phyloP scores from a whole-genome alignment of 2,797 vertebrate genomes.

The Enteromius trimaculatus region DNA sequence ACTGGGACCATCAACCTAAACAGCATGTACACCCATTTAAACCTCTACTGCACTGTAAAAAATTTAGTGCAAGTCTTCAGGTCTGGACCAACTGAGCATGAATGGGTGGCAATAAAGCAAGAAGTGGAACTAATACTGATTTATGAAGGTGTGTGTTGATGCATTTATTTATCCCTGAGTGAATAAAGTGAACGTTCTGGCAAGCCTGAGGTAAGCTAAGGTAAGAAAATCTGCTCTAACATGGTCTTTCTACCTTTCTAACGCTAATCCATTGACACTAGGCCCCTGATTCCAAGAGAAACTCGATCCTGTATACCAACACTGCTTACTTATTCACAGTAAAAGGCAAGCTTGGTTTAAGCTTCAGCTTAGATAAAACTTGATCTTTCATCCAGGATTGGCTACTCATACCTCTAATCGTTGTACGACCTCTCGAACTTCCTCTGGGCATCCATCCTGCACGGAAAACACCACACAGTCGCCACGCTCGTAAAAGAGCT shows the following conservation, averaged over 20 bases:
- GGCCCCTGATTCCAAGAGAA: not conserved
- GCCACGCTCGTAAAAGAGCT: constrained; percentile 86
- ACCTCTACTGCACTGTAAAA: constrained; percentile 21
- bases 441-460: constrained; percentile 77
- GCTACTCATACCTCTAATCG: constrained; percentile 78
- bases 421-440: constrained; percentile 81
- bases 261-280: constrained; percentile 15
- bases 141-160: constrained; percentile 12
- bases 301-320: constrained; percentile 20
- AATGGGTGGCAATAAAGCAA: not conserved
- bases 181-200: constrained; percentile 2
- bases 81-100: not conserved
- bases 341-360: constrained; percentile 11
- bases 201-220: constrained; percentile 19
- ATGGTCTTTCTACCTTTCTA: constrained; percentile 12
- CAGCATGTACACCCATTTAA: constrained; percentile 25
- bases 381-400: not conserved
- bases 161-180: not conserved
- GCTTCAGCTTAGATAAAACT: constrained; percentile 20
- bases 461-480: constrained; percentile 83
- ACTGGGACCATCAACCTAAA: constrained; percentile 19
- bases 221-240: constrained; percentile 12
- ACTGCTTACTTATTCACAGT: constrained; percentile 11
- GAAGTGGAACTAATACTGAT: constrained; percentile 1
- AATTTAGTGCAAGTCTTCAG: not conserved